These are phyloP conservation scores for Heterotilapia buettikoferi DNA, from an alignment of 2,113 vertebrate genomes.

Conservation along the genomic window DNA sequence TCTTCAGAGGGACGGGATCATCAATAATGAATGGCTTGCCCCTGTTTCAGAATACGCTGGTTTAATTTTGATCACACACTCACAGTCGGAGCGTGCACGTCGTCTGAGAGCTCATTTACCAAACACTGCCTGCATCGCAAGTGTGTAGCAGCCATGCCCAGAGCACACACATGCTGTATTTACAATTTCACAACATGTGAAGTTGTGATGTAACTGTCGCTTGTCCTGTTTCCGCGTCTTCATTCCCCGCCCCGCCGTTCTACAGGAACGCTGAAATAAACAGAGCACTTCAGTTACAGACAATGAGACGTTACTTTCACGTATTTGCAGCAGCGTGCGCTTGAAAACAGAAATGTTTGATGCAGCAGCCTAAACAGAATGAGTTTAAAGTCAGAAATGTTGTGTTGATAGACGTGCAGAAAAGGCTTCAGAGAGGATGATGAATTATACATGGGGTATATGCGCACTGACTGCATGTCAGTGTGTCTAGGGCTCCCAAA, in stretches of 20 bases:
- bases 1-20: slow-evolving; percentile 43
- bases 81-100: background rate
- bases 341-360: background rate
- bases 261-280: background rate
- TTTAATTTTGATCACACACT: slow-evolving; percentile 24
- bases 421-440: background rate
- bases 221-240: background rate
- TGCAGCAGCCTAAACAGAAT: background rate
- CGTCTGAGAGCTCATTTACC: slow-evolving; percentile 12
- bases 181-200: background rate
- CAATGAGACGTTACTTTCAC: rapidly evolving
- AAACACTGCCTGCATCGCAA: background rate
- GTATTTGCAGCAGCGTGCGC: background rate
- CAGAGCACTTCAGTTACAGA: background rate
- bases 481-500: background rate
- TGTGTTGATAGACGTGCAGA: background rate
- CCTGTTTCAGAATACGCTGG: slow-evolving; percentile 27
- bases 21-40: slow-evolving; percentile 54
- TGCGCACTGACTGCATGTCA: background rate
- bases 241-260: background rate
- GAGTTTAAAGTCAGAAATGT: background rate
- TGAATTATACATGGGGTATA: slow-evolving; percentile 20
- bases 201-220: background rate
- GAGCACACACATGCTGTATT: background rate
- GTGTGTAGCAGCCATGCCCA: background rate